phyloP scores from a whole-genome alignment of 2,888 invertebrate genomes.

The Orchesellides sinensis region DNA sequence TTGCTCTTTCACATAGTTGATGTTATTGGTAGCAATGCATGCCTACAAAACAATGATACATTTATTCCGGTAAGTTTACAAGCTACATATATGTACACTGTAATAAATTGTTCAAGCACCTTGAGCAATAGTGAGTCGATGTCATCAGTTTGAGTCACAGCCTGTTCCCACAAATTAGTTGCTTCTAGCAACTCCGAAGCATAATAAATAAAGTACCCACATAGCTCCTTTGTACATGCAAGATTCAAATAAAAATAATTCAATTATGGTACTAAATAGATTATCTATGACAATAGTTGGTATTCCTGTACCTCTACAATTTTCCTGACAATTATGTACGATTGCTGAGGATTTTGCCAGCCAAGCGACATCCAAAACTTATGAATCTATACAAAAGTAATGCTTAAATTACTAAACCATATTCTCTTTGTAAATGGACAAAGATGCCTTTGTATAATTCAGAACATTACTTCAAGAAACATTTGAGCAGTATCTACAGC shows the following conservation, averaged over 20 bases:
- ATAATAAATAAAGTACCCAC: slow-evolving; percentile 48
- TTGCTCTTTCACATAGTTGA: slow-evolving; percentile 60
- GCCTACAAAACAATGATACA: background rate
- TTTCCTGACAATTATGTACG: slow-evolving; percentile 53
- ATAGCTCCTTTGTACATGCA: slow-evolving; percentile 61
- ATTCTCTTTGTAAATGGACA: background rate
- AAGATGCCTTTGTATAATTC: background rate
- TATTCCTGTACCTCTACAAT: slow-evolving; percentile 42
- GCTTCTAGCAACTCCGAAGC: slow-evolving; percentile 29
- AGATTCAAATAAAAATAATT: background rate
- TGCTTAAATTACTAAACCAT: background rate
- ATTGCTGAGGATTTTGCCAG: slow-evolving; percentile 53
- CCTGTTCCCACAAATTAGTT: background rate
- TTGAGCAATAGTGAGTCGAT: background rate
- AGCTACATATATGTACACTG: background rate
- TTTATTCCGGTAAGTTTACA: background rate
- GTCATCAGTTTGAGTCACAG: background rate
- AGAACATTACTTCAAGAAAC: slow-evolving; percentile 45
- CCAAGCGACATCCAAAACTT: slow-evolving; percentile 56
- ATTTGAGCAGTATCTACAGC: slow-evolving; percentile 58
- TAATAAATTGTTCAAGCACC: background rate
- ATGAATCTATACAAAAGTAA: slow-evolving; percentile 55
- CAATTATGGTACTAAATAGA: background rate
- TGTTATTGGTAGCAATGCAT: slow-evolving; percentile 54
- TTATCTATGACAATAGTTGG: background rate